Conservation (phyloP, 1,140 invertebrate species). For the Eurosta solidaginis region DNA sequence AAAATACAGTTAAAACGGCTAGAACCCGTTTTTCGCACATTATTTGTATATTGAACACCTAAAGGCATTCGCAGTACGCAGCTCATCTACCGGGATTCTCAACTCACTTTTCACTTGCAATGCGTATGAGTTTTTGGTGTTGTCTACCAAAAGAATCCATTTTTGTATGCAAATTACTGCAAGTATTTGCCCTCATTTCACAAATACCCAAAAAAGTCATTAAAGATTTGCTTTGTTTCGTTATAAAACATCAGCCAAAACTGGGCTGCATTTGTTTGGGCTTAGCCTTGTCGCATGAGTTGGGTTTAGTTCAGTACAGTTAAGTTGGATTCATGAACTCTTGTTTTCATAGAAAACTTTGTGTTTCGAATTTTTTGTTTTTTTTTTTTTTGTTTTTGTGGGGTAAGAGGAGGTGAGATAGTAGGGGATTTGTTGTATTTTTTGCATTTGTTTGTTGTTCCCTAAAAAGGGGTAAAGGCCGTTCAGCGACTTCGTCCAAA, state of each 20-base stretch:
- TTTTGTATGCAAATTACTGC: background rate
- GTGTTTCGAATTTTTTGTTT: no score
- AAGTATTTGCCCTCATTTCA: background rate
- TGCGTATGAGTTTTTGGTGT: background rate
- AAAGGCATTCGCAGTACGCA: background rate
- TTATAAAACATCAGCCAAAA: background rate
- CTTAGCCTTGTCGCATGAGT: background rate
- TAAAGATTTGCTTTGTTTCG: background rate
- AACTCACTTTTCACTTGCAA: background rate
- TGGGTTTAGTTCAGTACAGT: background rate
- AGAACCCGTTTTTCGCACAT: background rate
- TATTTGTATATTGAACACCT: constrained; percentile 4
- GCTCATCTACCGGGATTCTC: background rate
- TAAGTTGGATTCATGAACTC: background rate
- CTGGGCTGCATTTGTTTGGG: background rate
- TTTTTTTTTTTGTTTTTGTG: background rate
- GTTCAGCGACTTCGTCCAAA: background rate
- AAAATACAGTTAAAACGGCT: background rate
- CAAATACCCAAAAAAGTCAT: background rate
- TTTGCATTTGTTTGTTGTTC: background rate
- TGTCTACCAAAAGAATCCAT: background rate
- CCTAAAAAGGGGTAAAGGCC: background rate
- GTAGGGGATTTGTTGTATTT: no score
- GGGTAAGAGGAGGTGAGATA: no score
- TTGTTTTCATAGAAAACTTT: no score